Conservation (phyloP, 2,888 invertebrate species). For the Endomychus coccineus region DNA sequence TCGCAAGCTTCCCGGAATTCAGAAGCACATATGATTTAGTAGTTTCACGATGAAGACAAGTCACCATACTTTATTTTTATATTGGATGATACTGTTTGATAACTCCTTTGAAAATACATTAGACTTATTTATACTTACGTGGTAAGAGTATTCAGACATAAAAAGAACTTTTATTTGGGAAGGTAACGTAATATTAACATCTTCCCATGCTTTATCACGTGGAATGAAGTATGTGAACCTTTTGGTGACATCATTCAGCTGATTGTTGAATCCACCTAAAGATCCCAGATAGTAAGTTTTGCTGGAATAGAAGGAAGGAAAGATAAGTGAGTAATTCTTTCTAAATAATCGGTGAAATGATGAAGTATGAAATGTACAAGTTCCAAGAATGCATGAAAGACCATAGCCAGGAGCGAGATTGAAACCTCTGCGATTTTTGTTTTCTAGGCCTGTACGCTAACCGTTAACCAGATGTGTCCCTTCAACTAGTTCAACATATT, state of each 20-base stretch:
- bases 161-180: conserved; percentile 79
- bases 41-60: too few species aligned
- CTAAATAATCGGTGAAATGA: not conserved
- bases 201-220: conserved; percentile 81
- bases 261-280: conserved; percentile 68
- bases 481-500: too few species aligned
- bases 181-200: conserved; percentile 65
- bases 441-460: too few species aligned
- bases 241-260: conserved; percentile 65
- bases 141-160: conserved; percentile 71
- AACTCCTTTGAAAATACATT: too few species aligned
- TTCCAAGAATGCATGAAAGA: not conserved
- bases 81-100: too few species aligned
- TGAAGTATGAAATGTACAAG: too few species aligned
- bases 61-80: too few species aligned
- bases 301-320: conserved; percentile 52
- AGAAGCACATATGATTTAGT: too few species aligned
- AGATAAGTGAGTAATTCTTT: not conserved
- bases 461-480: too few species aligned
- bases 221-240: conserved; percentile 90
- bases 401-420: too few species aligned
- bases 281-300: conserved; percentile 70
- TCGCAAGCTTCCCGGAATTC: too few species aligned
- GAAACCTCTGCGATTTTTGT: too few species aligned
- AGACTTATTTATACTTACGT: conserved; percentile 59